These are phyloP conservation scores for Oscheius sp. DNA, from an alignment of 1,140 invertebrate species.

Conservation along the genomic window DNA sequence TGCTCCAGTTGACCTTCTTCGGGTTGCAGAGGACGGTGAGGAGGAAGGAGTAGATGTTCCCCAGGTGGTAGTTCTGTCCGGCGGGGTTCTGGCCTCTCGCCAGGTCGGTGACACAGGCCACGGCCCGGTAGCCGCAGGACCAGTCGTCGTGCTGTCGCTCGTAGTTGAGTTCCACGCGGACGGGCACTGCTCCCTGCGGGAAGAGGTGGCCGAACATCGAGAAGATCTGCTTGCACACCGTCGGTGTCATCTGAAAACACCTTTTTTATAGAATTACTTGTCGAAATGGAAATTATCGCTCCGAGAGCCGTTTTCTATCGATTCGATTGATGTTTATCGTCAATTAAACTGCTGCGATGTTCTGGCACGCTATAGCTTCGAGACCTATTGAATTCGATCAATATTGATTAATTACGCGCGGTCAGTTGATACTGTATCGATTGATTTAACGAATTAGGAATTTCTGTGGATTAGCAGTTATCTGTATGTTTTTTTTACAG, in stretches of 20 bases:
- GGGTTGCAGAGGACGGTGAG: background rate
- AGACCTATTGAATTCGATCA: too few species aligned
- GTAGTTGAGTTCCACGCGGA: background rate
- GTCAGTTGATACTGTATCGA: too few species aligned
- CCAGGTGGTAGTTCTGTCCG: background rate
- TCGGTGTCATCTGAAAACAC: background rate
- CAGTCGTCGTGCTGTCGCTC: background rate
- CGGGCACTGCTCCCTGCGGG: background rate
- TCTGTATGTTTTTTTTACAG: too few species aligned
- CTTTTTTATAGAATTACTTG: too few species aligned
- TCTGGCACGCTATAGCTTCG: too few species aligned
- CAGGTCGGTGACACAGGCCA: background rate
- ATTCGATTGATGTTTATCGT: too few species aligned
- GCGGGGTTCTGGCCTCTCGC: background rate
- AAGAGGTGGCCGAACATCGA: background rate
- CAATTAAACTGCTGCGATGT: too few species aligned
- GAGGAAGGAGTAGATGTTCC: background rate
- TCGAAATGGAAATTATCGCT: too few species aligned
- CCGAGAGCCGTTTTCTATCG: too few species aligned
- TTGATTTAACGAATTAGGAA: too few species aligned
- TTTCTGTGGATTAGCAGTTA: too few species aligned
- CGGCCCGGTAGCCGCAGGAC: slow-evolving; percentile 2
- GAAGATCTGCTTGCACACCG: background rate
- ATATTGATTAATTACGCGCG: too few species aligned
- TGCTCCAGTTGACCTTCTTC: background rate